A percentile compares a stretch with the other conserved stretches of the same genome.
Conservation (phyloP, 2,888 invertebrate species). For the Agonopterix alstromeriana region DNA sequence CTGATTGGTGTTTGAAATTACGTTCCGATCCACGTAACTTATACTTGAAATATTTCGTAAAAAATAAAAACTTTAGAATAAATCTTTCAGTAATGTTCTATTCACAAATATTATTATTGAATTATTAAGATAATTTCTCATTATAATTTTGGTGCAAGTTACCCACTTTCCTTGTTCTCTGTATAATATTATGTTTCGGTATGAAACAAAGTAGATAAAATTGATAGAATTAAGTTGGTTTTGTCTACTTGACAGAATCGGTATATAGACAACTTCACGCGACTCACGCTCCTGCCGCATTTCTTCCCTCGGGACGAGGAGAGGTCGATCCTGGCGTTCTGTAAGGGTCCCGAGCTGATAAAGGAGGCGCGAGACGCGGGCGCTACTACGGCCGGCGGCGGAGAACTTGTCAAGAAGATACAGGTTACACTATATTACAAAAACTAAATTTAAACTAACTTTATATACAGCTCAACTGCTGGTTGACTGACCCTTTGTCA, state of each 20-base stretch:
- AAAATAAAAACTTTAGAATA: too few relatives aligned
- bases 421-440: conserved; percentile 57
- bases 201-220: too few relatives aligned
- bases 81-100: too few relatives aligned
- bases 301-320: conserved; percentile 82
- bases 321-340: conserved; percentile 84
- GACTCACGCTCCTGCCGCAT: conserved; percentile 81
- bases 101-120: too few relatives aligned
- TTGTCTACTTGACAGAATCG: conserved; percentile 69
- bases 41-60: too few relatives aligned
- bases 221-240: not conserved
- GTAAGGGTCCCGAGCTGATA: conserved; percentile 79
- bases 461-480: not conserved
- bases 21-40: too few relatives aligned
- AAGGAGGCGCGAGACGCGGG: conserved; percentile 81
- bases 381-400: conserved; percentile 83
- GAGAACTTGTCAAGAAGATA: conserved; percentile 85
- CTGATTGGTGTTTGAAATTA: too few relatives aligned
- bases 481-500: too few relatives aligned
- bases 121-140: too few relatives aligned
- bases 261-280: conserved; percentile 81
- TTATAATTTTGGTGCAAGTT: too few relatives aligned
- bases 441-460: not conserved
- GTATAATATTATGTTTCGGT: too few relatives aligned
- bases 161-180: too few relatives aligned